Conservation (phyloP, 2,888 invertebrate genomes). For the Acanthopleura granulata region DNA sequence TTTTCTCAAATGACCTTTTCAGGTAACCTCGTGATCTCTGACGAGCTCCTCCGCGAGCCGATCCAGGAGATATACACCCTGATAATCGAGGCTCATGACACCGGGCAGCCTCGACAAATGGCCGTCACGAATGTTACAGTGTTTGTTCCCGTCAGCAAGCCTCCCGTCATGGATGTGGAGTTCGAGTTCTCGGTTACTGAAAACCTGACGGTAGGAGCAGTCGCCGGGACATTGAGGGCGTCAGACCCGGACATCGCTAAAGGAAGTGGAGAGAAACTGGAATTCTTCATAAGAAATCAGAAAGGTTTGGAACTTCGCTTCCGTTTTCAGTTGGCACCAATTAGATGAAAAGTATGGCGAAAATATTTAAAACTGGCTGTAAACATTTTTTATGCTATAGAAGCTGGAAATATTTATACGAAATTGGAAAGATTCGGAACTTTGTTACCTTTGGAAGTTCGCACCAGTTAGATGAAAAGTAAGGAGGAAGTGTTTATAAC, state of each 20-base stretch:
- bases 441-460: no score
- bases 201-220: conserved; percentile 21
- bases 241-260: conserved; percentile 25
- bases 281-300: conserved; percentile 15
- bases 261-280: conserved; percentile 17
- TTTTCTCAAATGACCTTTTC: background rate
- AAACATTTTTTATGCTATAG: no score
- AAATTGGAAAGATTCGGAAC: no score
- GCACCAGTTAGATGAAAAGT: no score
- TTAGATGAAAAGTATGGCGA: no score
- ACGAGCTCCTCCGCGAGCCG: conserved; percentile 26
- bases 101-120: conserved; percentile 28
- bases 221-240: conserved; percentile 23
- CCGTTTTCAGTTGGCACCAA: no score
- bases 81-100: conserved; percentile 27
- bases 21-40: conserved; percentile 27
- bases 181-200: conserved; percentile 21
- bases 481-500: no score
- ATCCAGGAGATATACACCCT: conserved; percentile 24
- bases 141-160: conserved; percentile 27
- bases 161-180: conserved; percentile 17
- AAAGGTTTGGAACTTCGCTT: conserved; percentile 5
- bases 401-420: no score
- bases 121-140: conserved; percentile 23
- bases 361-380: no score